phyloP scores from a whole-genome alignment of 2,888 invertebrate genomes.

The Alloplasta piceator region DNA sequence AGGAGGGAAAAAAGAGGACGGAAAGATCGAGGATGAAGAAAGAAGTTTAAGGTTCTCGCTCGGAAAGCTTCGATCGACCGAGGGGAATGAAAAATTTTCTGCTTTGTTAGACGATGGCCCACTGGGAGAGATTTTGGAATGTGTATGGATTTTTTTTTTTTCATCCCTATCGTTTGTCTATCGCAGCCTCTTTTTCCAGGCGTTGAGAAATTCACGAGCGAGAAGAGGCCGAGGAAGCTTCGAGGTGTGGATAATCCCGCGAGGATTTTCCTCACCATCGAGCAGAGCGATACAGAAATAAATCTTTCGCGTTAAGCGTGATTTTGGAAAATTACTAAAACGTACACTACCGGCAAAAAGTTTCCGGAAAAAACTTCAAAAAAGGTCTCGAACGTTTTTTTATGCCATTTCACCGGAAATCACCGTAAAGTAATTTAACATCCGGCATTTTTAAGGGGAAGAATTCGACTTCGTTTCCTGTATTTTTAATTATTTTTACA shows the following conservation, averaged over 20 bases:
- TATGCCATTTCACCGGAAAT: too few species aligned
- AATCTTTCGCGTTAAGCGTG: background rate
- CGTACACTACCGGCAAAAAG: too few species aligned
- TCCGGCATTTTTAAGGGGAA: too few species aligned
- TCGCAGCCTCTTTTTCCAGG: conserved; percentile 28
- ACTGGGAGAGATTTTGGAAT: conserved; percentile 57
- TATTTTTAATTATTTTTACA: too few species aligned
- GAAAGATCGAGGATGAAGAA: conserved; percentile 22
- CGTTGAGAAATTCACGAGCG: background rate
- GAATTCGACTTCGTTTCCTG: too few species aligned
- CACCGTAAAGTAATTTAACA: too few species aligned
- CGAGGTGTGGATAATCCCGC: conserved; percentile 65
- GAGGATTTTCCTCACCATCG: conserved; percentile 45
- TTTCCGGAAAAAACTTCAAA: too few species aligned
- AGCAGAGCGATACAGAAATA: conserved; percentile 40
- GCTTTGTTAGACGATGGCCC: conserved; percentile 76
- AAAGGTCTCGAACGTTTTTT: too few species aligned
- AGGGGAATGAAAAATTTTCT: conserved; percentile 75
- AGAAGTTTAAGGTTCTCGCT: conserved; percentile 29
- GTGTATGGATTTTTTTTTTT: conserved; percentile 27
- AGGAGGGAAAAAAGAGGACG: conserved; percentile 27
- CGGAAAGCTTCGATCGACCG: conserved; percentile 43
- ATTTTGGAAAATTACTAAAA: too few species aligned
- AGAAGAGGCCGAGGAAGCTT: conserved; percentile 42
- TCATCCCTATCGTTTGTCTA: conserved; percentile 9